A percentile compares a stretch with the other conserved stretches of the same genome.
Evolutionary conservation across 2,797 vertebrate species (phyloP).

Genomic region (Channallabes apus): DNA sequence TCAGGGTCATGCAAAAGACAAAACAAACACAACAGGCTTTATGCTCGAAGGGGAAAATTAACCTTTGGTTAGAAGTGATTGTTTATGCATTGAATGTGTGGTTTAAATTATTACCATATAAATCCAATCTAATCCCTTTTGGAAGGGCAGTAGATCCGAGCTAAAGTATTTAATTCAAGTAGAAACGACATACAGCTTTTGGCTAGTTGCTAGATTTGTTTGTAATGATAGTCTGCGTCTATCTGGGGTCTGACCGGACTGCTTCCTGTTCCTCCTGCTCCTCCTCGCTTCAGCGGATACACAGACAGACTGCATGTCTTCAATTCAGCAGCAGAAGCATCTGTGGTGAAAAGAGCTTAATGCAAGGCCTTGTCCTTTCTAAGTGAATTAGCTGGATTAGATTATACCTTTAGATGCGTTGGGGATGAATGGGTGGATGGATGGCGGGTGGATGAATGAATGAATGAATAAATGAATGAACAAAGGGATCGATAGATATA

Average conservation of each 20-base stretch:
- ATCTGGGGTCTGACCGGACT: constrained; percentile 41
- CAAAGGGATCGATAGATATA: neutral
- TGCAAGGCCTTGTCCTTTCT: neutral
- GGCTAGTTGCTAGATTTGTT: neutral
- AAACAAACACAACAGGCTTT: neutral
- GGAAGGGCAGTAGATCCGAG: neutral
- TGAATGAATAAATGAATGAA: neutral
- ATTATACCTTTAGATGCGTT: neutral
- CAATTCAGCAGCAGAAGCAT: neutral
- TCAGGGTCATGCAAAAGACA: neutral
- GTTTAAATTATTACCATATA: neutral
- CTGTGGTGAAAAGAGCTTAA: constrained; percentile 10
- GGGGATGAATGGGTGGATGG: neutral
- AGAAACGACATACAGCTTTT: neutral
- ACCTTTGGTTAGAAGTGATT: neutral
- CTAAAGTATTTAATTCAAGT: neutral
- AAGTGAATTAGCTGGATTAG: constrained; percentile 6
- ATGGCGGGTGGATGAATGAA: neutral
- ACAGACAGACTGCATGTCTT: neutral
- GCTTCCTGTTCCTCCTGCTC: constrained; percentile 33
- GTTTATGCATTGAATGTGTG: neutral
- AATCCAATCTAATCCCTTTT: neutral
- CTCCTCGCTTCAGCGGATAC: constrained; percentile 36
- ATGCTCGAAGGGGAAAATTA: neutral
- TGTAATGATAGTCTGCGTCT: constrained; percentile 33